phyloP scores from a whole-genome alignment of 2,797 vertebrate genomes.

The Phyllotis vaccarum region DNA sequence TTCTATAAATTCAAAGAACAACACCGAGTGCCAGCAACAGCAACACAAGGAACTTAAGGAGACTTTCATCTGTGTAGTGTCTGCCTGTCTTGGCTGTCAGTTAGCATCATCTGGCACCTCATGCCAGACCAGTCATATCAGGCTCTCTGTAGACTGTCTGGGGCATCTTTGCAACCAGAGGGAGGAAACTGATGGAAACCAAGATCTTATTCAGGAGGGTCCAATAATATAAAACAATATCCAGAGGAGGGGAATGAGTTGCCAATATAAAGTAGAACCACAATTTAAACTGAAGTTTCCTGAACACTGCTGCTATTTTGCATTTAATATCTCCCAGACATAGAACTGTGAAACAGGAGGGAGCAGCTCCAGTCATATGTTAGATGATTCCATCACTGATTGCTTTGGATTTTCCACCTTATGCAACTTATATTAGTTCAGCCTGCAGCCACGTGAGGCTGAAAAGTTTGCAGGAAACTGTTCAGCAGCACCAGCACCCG shows the following conservation, averaged over 20 bases:
- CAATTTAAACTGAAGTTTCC: background rate
- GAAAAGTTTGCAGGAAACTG: background rate
- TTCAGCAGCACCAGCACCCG: background rate
- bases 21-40: background rate
- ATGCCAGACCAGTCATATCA: background rate
- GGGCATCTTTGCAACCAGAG: background rate
- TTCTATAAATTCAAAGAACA: background rate
- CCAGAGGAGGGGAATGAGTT: background rate
- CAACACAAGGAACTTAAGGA: background rate
- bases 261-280: background rate
- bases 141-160: background rate
- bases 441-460: background rate
- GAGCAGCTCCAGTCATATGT: accelerated
- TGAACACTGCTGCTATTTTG: background rate
- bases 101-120: no score
- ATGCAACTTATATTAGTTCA: background rate
- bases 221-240: background rate
- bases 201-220: background rate
- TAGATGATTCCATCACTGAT: background rate
- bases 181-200: background rate
- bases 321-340: background rate
- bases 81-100: background rate
- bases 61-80: background rate
- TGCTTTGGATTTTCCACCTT: background rate
- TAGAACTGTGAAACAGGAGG: background rate